Base-by-base conservation (phyloP, 2,797 vertebrate species). In the Eupleurogrammus muticus region DNA sequence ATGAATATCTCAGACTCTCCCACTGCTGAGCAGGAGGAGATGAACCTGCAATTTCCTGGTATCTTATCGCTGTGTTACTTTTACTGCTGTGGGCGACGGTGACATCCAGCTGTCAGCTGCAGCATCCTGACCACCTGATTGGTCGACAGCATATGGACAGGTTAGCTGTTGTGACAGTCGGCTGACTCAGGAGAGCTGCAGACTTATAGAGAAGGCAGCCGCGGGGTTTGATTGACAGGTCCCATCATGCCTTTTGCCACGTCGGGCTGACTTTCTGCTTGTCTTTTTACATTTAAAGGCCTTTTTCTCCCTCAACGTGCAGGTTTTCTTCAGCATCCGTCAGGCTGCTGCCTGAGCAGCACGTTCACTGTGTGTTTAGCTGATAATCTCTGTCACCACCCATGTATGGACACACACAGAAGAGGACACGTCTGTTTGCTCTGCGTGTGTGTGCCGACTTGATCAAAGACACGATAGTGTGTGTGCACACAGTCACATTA, bases 131-230 rank as follows among this genome's bases (percentile, higher is more conserved):
- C 34, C 0, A 20, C 36, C 19, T 53, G 75, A 75, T 70, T 77
- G 83, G 75, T 42, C 70, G 81, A 73, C 60, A 4, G 73, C 52
- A 10, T 23, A 40, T 73, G 40, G 69, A 67, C 73, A 55, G 47
- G 51, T 57, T 32, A 7, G 57, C 56, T n/a, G n/a, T n/a, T n/a
- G n/a, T n/a, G 67, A 42, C 50, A 0, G 84, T 17, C 16, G 23
- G 20, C 84, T 61, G 82, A 89, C 48, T 83, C 79, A 75, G 79
- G 79, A 34, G 50, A 38, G 46, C 54, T 52, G 40, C 23, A 28
- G 34, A 70, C 23, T 66, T n/a, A n/a, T n/a, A n/a, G 74, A 84
- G 38, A 72, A 74, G 40, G 56, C 61, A 46, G 49, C 48, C 5
- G 0, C 58, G 19, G 75, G 57, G 55, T 67, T 34, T 52, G 80